Percentiles rank a stretch among this genome's conserved stretches.
Conservation (phyloP, 2,888 invertebrate genomes). For the Microctonus aethiopoides region DNA sequence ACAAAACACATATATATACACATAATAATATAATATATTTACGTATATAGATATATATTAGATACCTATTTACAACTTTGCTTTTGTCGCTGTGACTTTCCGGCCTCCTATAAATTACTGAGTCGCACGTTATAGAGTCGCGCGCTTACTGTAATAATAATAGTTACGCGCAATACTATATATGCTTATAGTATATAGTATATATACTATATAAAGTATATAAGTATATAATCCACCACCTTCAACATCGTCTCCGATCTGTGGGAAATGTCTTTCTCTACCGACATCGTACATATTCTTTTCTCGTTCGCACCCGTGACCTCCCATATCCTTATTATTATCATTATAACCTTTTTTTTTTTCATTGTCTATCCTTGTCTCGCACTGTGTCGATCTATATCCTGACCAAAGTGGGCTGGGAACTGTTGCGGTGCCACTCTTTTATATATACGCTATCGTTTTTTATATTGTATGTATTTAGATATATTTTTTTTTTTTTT, state of each 20-base stretch:
- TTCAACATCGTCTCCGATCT: constrained; percentile 53
- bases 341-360: too few species aligned
- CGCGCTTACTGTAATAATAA: constrained; percentile 47
- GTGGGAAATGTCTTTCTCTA: constrained; percentile 59
- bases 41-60: constrained; percentile 43
- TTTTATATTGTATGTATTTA: not conserved
- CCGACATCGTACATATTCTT: constrained; percentile 36
- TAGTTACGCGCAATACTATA: constrained; percentile 36
- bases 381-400: constrained; percentile 23
- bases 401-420: constrained; percentile 53
- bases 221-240: constrained; percentile 6
- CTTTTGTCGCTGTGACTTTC: constrained; percentile 54
- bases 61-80: not conserved
- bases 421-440: constrained; percentile 51
- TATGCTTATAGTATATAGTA: not conserved
- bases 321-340: constrained; percentile 7
- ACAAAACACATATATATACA: too few species aligned
- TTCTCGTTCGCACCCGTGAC: constrained; percentile 41
- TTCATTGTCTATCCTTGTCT: constrained; percentile 23
- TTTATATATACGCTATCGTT: constrained; percentile 13
- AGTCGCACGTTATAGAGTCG: constrained; percentile 47
- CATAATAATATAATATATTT: too few species aligned
- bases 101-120: constrained; percentile 59
- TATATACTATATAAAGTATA: constrained; percentile 29
- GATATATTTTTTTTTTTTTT: constrained; percentile 9